Conservation (phyloP, 2,113 vertebrate species). For the Orientallactaga bullata region DNA sequence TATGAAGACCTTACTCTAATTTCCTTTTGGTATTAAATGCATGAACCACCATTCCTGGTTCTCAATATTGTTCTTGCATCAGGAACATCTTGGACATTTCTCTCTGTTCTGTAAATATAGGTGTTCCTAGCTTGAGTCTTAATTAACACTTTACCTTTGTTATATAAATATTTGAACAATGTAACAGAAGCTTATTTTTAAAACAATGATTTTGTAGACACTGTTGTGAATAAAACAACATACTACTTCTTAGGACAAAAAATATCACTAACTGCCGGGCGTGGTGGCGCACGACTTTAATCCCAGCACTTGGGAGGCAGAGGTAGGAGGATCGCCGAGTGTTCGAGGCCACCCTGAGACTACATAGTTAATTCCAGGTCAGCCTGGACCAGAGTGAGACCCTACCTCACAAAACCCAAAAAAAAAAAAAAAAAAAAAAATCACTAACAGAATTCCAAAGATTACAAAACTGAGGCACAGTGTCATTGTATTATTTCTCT, state of each 20-base stretch:
- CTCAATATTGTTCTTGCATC: not conserved
- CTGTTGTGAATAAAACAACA: not conserved
- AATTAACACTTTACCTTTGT: slow-evolving; percentile 24
- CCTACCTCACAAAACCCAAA: too few species aligned
- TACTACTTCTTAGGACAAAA: not conserved
- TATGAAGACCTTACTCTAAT: too few species aligned
- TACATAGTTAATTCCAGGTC: too few species aligned
- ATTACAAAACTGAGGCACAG: not conserved
- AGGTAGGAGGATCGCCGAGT: too few species aligned
- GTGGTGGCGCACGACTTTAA: too few species aligned
- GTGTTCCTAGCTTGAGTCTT: not conserved
- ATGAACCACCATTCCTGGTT: too few species aligned
- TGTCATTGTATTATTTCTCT: not conserved
- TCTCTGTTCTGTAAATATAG: not conserved
- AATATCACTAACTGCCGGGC: not conserved
- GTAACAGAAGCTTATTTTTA: slow-evolving; percentile 4
- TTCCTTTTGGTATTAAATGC: not conserved
- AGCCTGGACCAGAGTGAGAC: too few species aligned
- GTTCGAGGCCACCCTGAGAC: too few species aligned
- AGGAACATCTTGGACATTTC: not conserved
- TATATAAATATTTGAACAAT: not conserved
- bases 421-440: too few species aligned
- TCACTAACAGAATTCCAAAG: not conserved
- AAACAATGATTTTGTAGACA: slow-evolving; percentile 23
- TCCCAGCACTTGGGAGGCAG: too few species aligned